These are phyloP conservation scores for Drosophila eohydei DNA, from an alignment of 2,888 invertebrate genomes.

Conservation along the genomic window DNA sequence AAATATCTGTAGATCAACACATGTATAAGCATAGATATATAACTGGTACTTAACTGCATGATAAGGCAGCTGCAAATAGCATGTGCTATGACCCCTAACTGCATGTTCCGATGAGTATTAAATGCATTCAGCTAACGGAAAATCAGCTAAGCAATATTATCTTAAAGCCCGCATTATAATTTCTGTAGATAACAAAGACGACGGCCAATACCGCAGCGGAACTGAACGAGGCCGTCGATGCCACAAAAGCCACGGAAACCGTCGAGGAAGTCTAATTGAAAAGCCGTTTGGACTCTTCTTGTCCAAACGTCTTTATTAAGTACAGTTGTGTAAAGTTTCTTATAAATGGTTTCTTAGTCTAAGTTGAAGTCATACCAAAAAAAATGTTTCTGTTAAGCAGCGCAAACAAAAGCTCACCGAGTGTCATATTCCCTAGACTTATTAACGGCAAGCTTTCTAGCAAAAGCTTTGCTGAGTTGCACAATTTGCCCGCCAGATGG, in stretches of 20 bases:
- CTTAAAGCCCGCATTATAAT: conserved; percentile 29
- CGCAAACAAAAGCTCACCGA: conserved; percentile 37
- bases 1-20: conserved; percentile 18
- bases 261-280: conserved; percentile 34
- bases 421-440: conserved; percentile 18
- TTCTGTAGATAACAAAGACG: conserved; percentile 57
- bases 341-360: conserved; percentile 30
- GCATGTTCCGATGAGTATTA: conserved; percentile 67
- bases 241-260: conserved; percentile 38
- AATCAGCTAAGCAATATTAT: conserved; percentile 9
- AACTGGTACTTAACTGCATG: conserved; percentile 25
- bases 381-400: conserved; percentile 42
- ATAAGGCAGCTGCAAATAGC: conserved; percentile 29
- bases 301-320: conserved; percentile 24
- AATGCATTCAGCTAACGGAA: conserved; percentile 22
- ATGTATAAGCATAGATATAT: conserved; percentile 4
- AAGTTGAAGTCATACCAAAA: conserved; percentile 45
- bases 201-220: conserved; percentile 44
- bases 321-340: conserved; percentile 28
- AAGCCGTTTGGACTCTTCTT: conserved; percentile 1
- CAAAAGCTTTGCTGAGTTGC: conserved; percentile 38
- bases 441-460: conserved; percentile 18
- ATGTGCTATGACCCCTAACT: conserved; percentile 41
- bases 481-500: conserved; percentile 34
- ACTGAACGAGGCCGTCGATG: conserved; percentile 30